Evolutionary conservation across 2,797 vertebrate species (phyloP).

Genomic region (Periparus ater): DNA sequence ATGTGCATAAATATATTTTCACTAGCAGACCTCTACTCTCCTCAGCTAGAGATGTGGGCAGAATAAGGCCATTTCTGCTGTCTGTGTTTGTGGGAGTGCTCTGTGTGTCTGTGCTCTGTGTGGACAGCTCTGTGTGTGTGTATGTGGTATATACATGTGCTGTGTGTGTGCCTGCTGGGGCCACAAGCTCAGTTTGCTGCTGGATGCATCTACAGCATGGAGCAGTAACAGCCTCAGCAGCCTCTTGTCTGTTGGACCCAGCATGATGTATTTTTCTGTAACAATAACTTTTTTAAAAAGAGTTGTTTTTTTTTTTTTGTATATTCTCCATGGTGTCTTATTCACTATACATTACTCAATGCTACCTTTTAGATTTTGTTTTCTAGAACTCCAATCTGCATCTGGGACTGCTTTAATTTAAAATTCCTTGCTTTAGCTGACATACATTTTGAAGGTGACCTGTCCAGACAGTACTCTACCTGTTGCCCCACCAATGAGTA

Average conservation of each 20-base stretch:
- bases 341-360: neutral
- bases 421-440: neutral
- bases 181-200: neutral
- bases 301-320: neutral
- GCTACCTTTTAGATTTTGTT: neutral
- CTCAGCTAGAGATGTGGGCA: neutral
- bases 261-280: neutral
- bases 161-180: neutral
- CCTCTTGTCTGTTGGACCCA: neutral
- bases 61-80: neutral
- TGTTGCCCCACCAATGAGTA: neutral
- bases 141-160: too few relatives aligned
- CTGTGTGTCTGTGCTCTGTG: neutral
- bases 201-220: neutral
- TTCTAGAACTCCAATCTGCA: neutral
- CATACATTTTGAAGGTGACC: neutral
- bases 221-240: neutral
- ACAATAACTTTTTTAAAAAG: neutral
- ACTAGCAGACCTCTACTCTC: neutral
- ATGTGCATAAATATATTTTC: neutral
- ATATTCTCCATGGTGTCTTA: neutral
- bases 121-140: too few relatives aligned
- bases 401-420: neutral
- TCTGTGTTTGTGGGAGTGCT: neutral
- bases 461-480: neutral